phyloP scores from a whole-genome alignment of 35 echinoderm and acorn worm species.

The Acanthaster planci region DNA sequence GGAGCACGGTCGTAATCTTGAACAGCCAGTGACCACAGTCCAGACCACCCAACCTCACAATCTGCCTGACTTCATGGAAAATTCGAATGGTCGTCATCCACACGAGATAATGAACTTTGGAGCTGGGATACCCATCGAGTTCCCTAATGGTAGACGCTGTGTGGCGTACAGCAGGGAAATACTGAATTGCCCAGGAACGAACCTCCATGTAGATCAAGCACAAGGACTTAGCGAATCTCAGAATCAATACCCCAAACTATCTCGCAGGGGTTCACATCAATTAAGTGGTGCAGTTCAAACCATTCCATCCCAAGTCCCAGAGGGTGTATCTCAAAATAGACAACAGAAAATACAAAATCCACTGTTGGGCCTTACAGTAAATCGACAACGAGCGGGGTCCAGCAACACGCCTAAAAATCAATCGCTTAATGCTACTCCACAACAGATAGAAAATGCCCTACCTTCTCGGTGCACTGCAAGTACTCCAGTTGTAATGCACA shows the following conservation, averaged over 20 bases:
- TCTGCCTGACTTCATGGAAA: background rate
- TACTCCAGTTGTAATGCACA: no score
- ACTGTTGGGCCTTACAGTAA: background rate
- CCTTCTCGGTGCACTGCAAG: no score
- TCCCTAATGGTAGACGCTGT: background rate
- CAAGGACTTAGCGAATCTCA: background rate
- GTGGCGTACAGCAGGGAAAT: background rate
- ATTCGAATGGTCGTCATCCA: background rate
- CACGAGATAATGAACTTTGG: background rate
- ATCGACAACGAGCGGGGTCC: no score
- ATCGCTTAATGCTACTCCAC: no score
- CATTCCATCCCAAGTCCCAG: background rate
- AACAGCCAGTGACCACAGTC: background rate
- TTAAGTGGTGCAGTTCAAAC: background rate
- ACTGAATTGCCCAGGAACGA: background rate
- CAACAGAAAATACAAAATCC: background rate
- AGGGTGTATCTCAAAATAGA: background rate
- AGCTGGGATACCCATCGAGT: constrained; percentile 1
- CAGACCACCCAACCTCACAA: background rate
- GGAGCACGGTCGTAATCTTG: background rate
- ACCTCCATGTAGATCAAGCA: background rate
- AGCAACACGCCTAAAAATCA: no score
- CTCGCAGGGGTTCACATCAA: no score
- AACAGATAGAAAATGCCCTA: no score
- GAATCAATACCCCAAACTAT: background rate